These are phyloP conservation scores for Achlya flavicornis DNA, from an alignment of 2,888 invertebrate genomes.

Conservation along the genomic window DNA sequence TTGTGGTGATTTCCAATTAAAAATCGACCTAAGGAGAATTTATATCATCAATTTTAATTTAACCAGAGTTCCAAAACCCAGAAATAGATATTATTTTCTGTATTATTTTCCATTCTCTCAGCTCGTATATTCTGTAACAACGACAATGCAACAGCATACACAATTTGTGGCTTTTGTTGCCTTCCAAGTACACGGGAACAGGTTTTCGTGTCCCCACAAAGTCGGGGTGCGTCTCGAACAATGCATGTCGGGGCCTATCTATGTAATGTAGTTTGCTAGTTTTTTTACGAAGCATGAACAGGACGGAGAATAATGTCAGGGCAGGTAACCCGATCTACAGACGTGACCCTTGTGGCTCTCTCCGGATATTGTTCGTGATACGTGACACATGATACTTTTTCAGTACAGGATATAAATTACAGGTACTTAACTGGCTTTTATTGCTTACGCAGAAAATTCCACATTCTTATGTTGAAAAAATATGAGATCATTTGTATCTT, in stretches of 20 bases:
- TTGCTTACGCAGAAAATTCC: background rate
- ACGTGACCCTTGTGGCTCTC: slow-evolving; percentile 56
- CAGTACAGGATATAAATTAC: slow-evolving; percentile 24
- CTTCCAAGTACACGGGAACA: slow-evolving; percentile 55
- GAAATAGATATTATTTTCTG: background rate
- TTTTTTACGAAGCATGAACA: slow-evolving; percentile 59
- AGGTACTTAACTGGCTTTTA: background rate
- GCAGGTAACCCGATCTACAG: slow-evolving; percentile 62
- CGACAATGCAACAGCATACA: slow-evolving; percentile 31
- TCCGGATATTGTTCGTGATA: slow-evolving; percentile 53
- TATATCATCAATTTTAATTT: background rate
- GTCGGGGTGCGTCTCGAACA: slow-evolving; percentile 53
- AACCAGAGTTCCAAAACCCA: background rate
- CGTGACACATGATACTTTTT: slow-evolving; percentile 57
- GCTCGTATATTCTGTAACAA: slow-evolving; percentile 30
- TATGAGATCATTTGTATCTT: background rate
- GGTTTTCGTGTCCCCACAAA: slow-evolving; percentile 63
- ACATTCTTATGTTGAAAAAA: background rate
- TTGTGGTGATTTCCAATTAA: background rate
- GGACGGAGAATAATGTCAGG: slow-evolving; percentile 56
- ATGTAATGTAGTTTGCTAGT: slow-evolving; percentile 48
- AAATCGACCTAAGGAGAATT: background rate
- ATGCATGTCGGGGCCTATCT: slow-evolving; percentile 54
- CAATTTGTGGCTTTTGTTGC: slow-evolving; percentile 54
- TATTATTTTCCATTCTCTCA: slow-evolving; percentile 14